Evolutionary conservation across 30 jellyfish, hydroid and myxozoan genomes (phyloP).

Genomic region (Morbakka virulenta): DNA sequence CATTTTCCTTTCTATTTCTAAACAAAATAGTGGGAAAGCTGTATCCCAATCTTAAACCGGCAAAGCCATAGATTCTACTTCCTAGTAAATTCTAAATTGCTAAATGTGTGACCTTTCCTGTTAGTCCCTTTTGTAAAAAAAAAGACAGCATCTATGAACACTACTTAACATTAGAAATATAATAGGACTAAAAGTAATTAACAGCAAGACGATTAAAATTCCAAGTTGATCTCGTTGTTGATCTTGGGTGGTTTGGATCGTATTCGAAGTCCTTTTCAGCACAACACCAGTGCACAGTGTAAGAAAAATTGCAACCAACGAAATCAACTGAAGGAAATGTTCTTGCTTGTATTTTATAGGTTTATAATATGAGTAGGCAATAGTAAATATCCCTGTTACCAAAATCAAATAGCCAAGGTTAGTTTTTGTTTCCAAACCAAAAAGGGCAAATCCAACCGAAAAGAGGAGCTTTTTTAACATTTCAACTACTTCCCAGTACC

Average conservation of each 20-base stretch:
- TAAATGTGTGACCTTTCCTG: too few species aligned
- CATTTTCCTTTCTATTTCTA: too few species aligned
- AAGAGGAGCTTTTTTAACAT: slow-evolving; percentile 19
- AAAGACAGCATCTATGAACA: too few species aligned
- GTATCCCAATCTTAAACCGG: too few species aligned
- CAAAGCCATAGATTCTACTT: too few species aligned
- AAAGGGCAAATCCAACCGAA: slow-evolving; percentile 38
- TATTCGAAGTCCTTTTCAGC: neutral
- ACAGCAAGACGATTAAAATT: neutral
- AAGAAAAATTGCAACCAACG: slow-evolving; percentile 20
- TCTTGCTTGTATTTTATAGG: slow-evolving; percentile 29
- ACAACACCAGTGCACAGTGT: slow-evolving; percentile 32
- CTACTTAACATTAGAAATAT: too few species aligned
- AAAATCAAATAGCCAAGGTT: slow-evolving; percentile 24
- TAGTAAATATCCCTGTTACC: slow-evolving; percentile 9
- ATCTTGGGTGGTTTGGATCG: neutral
- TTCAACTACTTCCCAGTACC: slow-evolving; percentile 59
- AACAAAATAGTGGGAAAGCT: too few species aligned
- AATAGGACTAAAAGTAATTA: too few species aligned
- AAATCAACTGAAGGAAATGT: slow-evolving; percentile 29
- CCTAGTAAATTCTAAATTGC: too few species aligned
- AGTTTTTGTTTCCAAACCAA: slow-evolving; percentile 4
- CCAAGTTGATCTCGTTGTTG: neutral
- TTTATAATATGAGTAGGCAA: slow-evolving; percentile 8
- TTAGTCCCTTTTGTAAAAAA: too few species aligned